phyloP scores from a whole-genome alignment of 2,888 invertebrate genomes.

The Tanytarsus gracilentus region DNA sequence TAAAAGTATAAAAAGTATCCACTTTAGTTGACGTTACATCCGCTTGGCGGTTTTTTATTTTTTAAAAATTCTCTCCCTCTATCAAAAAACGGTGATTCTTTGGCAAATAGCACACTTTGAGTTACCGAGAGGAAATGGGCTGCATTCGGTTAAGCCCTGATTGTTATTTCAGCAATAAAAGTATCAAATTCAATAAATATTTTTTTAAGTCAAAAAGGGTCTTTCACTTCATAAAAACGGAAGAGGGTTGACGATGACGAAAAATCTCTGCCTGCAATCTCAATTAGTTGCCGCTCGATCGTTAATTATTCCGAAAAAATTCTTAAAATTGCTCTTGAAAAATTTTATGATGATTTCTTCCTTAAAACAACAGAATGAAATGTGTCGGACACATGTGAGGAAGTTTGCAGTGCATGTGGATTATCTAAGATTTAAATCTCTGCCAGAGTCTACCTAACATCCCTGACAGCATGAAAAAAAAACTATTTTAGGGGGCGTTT shows the following conservation, averaged over 20 bases:
- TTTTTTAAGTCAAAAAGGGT: neutral
- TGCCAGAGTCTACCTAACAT: neutral
- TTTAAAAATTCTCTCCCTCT: neutral
- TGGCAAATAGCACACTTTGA: neutral
- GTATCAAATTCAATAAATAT: conserved; percentile 1
- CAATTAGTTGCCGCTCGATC: neutral
- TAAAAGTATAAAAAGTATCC: neutral
- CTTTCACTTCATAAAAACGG: neutral
- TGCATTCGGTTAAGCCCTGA: neutral
- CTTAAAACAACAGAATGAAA: neutral
- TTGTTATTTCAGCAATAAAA: conserved; percentile 3
- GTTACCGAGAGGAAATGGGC: neutral
- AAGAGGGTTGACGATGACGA: neutral
- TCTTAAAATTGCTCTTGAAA: neutral
- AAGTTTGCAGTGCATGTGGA: neutral
- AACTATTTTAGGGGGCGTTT: neutral
- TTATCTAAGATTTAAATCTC: neutral
- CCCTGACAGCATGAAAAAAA: neutral
- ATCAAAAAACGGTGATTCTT: neutral
- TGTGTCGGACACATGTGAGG: conserved; percentile 2
- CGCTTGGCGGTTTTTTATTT: neutral
- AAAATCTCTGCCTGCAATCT: neutral
- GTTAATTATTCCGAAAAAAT: neutral
- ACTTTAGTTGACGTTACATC: neutral
- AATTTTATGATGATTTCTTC: neutral